Base-by-base conservation (phyloP, 2,113 vertebrate genomes). In the Mus spicilegus region DNA sequence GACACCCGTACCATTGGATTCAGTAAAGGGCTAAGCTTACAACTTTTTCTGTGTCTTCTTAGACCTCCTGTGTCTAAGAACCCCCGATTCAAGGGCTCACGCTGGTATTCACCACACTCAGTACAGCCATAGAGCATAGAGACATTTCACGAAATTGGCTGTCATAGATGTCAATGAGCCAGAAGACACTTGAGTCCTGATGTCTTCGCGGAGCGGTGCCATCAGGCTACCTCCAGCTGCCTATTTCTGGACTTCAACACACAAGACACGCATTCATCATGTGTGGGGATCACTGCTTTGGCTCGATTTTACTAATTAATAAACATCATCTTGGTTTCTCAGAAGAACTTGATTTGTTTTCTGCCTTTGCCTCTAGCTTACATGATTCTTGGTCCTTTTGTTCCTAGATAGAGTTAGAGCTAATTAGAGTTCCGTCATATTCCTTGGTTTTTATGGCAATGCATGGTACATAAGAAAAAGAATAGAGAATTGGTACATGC, bases 261-360 rank as follows among this genome's bases (percentile, higher is more conserved):
- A 69, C 7, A 77, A 65, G 58, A 76, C 16, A 58, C 88, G 70
- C 20, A 58, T 91, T 56, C 7, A 39, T 16, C 77, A 72, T 65
- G 36, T 56, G 88, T 33, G 70, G 22, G 46, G 16, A 19, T 77
- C 33, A 30, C 73, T 81, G 91, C 87, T 90, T 88, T 39, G 76
- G 10, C n/a, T 87, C 20, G 84, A 39, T 75, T 22, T 80, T 72
- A 91, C 16, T 39, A 89, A 61, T 58, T 73, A 20, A 73, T 36
- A 88, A 33, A 93, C 24, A 81, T 42, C 36, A 86, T 89, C n/a
- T 26, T 33, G 77, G 49, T 75, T 95, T 95, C 77, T 85, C 93
- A 22, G 75, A 76, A 89, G 63, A 69, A 69, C 24, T 78, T 93
- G 28, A 56, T 86, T 93, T 80, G 84, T 72, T 61, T 93, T 58